Conservation (phyloP, 2,113 vertebrate species). For the Austrofundulus limnaeus region DNA sequence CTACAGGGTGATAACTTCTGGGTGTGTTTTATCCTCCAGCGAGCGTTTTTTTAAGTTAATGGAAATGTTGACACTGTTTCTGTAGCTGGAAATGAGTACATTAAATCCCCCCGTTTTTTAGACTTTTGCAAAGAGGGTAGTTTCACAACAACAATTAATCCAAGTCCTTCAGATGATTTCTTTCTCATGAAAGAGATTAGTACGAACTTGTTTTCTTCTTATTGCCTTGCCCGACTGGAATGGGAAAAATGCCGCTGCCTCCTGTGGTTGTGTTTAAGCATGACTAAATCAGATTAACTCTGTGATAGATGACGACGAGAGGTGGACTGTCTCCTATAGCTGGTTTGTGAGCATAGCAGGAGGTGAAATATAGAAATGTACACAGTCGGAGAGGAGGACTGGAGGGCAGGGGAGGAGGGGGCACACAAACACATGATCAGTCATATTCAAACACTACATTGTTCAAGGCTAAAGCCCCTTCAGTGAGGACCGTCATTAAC, state of each 20-base stretch:
- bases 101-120: conserved; percentile 11
- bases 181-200: conserved; percentile 38
- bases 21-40: not conserved
- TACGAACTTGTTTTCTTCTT: conserved; percentile 20
- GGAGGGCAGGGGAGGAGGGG: conserved; percentile 11
- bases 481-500: conserved; percentile 32
- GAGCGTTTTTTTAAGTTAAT: not conserved
- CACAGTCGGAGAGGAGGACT: conserved; percentile 25
- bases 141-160: conserved; percentile 41
- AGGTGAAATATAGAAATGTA: conserved; percentile 4
- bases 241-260: conserved; percentile 9
- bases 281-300: not conserved
- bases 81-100: not conserved
- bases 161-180: conserved; percentile 15
- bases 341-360: not conserved
- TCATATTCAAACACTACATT: conserved; percentile 56
- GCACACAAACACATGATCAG: conserved; percentile 56
- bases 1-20: not conserved
- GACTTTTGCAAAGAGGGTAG: conserved; percentile 22
- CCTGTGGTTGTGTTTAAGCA: not conserved
- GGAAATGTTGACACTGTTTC: not conserved
- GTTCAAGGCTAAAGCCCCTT: conserved; percentile 45
- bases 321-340: not conserved
- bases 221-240: conserved; percentile 4
- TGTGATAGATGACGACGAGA: not conserved